Base-by-base conservation (phyloP, 1,140 invertebrate genomes). In the Araneus ventricosus region DNA sequence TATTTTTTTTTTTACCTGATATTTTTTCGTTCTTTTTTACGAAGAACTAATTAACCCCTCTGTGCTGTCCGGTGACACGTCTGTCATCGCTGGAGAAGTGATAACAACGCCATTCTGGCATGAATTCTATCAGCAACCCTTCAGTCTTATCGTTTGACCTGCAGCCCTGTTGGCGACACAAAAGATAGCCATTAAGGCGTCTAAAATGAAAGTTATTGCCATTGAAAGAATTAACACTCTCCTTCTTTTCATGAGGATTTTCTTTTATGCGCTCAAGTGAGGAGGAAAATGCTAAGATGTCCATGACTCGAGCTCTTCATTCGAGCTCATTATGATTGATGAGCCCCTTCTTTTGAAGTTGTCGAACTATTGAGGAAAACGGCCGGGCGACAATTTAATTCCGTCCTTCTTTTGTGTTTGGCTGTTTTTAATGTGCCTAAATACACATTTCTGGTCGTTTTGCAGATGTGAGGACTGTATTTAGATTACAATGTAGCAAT, bases 131-230 rank as follows among this genome's bases (percentile, higher is more conserved):
- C 70, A 37, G 88, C 80, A 91, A 91, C 75, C 79, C 79, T 91
- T 52, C 52, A 30, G 27, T 10, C 63, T 82, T 91, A 84, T 91
- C 89, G 45, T 67, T 63, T 67, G 88, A 89, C 88, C 88, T 89
- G 88, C 27, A 75, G 70, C 27, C 67, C 70, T 34, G 45, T 90
- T 90, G 88, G 88, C 88, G 88, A 90, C 88, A 90, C 67, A 79
- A 90, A 90, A 80, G 67, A 57, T 14, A 79, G 88, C 67, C 45
- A 80, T 90, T 79, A 59, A 90, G 88, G 45, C 70, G 75, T 90
- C 88, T 39, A 80, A 90, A 90, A 90, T 90, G 88, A 90, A 75
- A 80, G 88, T 90, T 79, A 90, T 52, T 90, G 70, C 82, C 39
- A 80, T 67, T 70, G 87, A 88, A 61, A 39, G 86, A 88, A 88